These are phyloP conservation scores for Acrossocheilus wenchowensis DNA, from an alignment of 2,797 vertebrate genomes.

Conservation along the genomic window DNA sequence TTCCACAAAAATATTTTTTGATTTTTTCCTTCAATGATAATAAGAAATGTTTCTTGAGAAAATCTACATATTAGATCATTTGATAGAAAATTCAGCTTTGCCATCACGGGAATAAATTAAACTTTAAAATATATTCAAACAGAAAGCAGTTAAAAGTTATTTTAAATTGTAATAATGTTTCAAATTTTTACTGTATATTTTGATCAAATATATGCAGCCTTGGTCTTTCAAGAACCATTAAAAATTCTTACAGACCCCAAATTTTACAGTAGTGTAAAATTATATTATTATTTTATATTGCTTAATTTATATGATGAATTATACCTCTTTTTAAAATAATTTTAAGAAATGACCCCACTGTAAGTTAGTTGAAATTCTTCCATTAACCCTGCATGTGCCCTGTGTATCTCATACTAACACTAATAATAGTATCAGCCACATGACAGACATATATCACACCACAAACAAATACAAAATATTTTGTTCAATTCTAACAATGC, in stretches of 20 bases:
- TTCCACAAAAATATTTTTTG: not conserved
- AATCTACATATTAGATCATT: not conserved
- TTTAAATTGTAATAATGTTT: not conserved
- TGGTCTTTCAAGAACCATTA: not conserved
- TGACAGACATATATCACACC: not conserved
- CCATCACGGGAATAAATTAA: not conserved
- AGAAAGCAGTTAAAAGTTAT: not conserved
- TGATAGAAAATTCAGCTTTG: not conserved
- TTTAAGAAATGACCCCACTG: slow-evolving; percentile 17
- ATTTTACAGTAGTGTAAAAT: not conserved
- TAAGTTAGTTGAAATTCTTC: not conserved
- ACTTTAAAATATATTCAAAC: not conserved
- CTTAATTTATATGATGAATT: not conserved
- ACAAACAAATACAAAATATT: slow-evolving; percentile 14
- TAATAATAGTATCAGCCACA: not conserved
- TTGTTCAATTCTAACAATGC: not conserved
- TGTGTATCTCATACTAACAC: not conserved
- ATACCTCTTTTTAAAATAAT: not conserved
- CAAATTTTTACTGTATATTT: not conserved
- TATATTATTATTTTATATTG: not conserved
- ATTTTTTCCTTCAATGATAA: not conserved
- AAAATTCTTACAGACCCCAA: not conserved
- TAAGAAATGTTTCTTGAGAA: not conserved
- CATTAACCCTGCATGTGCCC: slow-evolving; percentile 16
- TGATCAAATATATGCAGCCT: not conserved